Conservation (phyloP, 1,140 invertebrate species). For the Drosophila kurseongensis region DNA sequence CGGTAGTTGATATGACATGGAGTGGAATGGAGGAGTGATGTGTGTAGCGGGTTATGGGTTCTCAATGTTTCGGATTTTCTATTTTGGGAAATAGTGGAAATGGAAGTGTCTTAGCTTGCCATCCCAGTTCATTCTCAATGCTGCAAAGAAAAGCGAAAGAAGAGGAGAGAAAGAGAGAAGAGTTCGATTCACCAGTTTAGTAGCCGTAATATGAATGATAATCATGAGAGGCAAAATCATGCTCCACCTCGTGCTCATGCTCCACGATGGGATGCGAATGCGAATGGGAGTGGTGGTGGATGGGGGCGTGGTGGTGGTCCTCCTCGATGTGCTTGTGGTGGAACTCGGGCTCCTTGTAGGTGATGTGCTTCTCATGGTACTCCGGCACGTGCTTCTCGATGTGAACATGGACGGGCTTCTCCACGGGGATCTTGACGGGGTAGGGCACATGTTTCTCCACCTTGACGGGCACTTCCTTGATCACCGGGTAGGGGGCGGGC, state of each 20-base stretch:
- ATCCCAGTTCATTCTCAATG: slow-evolving; percentile 72
- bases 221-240: slow-evolving; percentile 78
- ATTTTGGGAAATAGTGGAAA: slow-evolving; percentile 34
- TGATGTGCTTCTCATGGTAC: slow-evolving; percentile 79
- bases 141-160: slow-evolving; percentile 73
- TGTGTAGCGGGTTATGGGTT: slow-evolving; percentile 8
- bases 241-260: slow-evolving; percentile 78
- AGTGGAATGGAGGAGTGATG: slow-evolving; percentile 28
- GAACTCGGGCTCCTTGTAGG: slow-evolving; percentile 82
- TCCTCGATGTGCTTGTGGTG: slow-evolving; percentile 78
- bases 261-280: slow-evolving; percentile 73
- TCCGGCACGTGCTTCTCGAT: slow-evolving; percentile 85
- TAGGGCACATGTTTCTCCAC: slow-evolving; percentile 87
- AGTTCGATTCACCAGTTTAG: slow-evolving; percentile 75
- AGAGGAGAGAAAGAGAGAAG: slow-evolving; percentile 55
- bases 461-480: slow-evolving; percentile 85
- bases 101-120: slow-evolving; percentile 47
- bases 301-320: slow-evolving; percentile 71
- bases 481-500: slow-evolving; percentile 85
- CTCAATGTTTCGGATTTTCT: slow-evolving; percentile 20
- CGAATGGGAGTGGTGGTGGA: slow-evolving; percentile 57
- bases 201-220: slow-evolving; percentile 76
- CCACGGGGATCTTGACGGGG: slow-evolving; percentile 86
- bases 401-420: slow-evolving; percentile 85
- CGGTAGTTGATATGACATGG: slow-evolving; percentile 7